Conservation (phyloP, 2,888 invertebrate species). For the Drosophila cognata region DNA sequence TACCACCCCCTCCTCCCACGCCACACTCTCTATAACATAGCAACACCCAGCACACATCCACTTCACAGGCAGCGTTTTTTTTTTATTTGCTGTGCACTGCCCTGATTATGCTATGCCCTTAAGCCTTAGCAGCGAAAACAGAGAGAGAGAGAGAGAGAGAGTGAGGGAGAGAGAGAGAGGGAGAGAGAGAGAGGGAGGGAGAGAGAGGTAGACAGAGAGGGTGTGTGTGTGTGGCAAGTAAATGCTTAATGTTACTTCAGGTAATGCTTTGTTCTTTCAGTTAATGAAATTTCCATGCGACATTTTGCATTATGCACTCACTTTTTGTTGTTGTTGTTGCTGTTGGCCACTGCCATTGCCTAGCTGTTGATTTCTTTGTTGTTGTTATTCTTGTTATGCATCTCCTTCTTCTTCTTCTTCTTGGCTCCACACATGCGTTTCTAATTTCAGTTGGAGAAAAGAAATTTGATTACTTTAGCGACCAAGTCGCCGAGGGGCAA, state of each 20-base stretch:
- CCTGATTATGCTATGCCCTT: conserved; percentile 44
- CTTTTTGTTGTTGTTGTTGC: conserved; percentile 23
- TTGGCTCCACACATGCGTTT: conserved; percentile 48
- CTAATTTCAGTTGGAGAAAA: conserved; percentile 49
- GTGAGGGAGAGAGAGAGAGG: not conserved
- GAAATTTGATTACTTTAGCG: conserved; percentile 54
- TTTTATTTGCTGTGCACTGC: conserved; percentile 37
- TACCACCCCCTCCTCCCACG: not conserved
- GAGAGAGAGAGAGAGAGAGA: not conserved
- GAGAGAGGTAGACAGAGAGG: not conserved
- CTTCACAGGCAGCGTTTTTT: conserved; percentile 18
- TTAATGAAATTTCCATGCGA: conserved; percentile 61
- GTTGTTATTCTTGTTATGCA: conserved; percentile 5
- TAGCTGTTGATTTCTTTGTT: not conserved
- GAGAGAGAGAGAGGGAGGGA: not conserved
- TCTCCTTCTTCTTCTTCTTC: not conserved
- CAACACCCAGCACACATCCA: not conserved
- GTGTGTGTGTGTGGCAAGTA: conserved; percentile 19
- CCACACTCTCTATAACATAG: no score
- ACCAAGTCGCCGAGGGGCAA: conserved; percentile 20
- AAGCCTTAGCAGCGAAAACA: conserved; percentile 14
- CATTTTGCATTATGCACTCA: conserved; percentile 38
- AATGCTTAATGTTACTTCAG: conserved; percentile 50
- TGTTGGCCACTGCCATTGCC: not conserved
- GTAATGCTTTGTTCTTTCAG: conserved; percentile 51